Conservation (phyloP, 2,888 invertebrate genomes). For the Ennomos fuscantarius region DNA sequence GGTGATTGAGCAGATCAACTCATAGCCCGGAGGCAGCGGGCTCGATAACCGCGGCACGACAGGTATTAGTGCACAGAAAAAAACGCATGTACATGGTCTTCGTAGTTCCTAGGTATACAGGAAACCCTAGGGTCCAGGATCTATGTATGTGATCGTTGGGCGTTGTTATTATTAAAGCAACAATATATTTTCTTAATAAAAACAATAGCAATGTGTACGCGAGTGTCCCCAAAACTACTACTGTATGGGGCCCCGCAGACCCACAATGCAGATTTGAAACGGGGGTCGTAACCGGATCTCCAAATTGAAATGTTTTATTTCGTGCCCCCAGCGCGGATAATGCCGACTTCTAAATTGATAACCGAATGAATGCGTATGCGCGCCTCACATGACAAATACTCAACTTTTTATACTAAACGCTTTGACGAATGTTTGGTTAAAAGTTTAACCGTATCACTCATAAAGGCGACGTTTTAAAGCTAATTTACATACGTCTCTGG, state of each 20-base stretch:
- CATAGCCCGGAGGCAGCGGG: no score
- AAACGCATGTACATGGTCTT: no score
- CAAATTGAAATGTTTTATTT: slow-evolving; percentile 85
- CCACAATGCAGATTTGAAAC: slow-evolving; percentile 80
- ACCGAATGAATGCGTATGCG: slow-evolving; percentile 72
- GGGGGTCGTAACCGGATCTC: slow-evolving; percentile 82
- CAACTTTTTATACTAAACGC: slow-evolving; percentile 42
- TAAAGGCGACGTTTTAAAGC: slow-evolving; percentile 46
- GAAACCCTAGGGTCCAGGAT: no score
- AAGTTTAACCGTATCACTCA: slow-evolving; percentile 77
- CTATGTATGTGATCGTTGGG: no score
- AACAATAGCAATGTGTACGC: slow-evolving; percentile 39
- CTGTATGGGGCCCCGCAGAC: slow-evolving; percentile 77
- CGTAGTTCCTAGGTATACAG: no score
- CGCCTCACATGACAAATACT: slow-evolving; percentile 65
- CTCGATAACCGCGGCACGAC: no score
- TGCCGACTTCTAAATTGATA: slow-evolving; percentile 83
- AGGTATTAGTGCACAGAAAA: no score
- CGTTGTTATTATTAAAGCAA: no score
- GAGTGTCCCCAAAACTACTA: slow-evolving; percentile 75
- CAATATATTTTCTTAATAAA: neutral
- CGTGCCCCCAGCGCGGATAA: slow-evolving; percentile 72
- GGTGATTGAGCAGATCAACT: no score
- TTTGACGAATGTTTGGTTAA: slow-evolving; percentile 75
- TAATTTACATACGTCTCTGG: slow-evolving; percentile 66